Conservation (phyloP, 2,113 vertebrate species). For the Eurystomus gularis region DNA sequence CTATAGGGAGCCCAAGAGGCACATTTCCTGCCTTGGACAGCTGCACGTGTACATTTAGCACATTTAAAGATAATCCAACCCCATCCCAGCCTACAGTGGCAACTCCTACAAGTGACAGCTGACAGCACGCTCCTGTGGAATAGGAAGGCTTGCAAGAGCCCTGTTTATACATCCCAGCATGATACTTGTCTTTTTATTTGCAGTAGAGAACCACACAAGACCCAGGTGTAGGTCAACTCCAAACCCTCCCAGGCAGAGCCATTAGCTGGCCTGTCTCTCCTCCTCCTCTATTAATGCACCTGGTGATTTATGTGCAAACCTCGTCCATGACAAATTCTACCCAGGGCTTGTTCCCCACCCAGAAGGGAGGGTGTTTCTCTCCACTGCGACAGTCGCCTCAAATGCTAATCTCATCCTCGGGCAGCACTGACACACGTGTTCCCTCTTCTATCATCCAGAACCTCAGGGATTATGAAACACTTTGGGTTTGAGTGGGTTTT, state of each 20-base stretch:
- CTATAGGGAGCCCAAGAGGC: fast-evolving
- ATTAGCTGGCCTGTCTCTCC: background rate
- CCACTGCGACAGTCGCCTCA: background rate
- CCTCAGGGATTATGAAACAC: constrained; percentile 61
- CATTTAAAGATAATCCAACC: background rate
- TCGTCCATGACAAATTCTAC: background rate
- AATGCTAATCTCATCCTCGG: background rate
- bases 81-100: fast-evolving
- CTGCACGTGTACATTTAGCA: fast-evolving
- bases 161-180: background rate
- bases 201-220: background rate
- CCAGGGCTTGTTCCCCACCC: background rate
- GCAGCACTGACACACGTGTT: background rate
- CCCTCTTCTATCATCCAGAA: background rate
- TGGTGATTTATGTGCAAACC: background rate
- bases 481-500: background rate
- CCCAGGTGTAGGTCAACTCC: background rate
- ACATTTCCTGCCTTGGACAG: fast-evolving
- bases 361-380: background rate
- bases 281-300: background rate
- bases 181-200: background rate
- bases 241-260: constrained; percentile 3
- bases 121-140: fast-evolving
- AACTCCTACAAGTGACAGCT: background rate
- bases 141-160: background rate